Evolutionary conservation across 1,140 invertebrate species (phyloP).

Genomic region (Drosophila punjabiensis): DNA sequence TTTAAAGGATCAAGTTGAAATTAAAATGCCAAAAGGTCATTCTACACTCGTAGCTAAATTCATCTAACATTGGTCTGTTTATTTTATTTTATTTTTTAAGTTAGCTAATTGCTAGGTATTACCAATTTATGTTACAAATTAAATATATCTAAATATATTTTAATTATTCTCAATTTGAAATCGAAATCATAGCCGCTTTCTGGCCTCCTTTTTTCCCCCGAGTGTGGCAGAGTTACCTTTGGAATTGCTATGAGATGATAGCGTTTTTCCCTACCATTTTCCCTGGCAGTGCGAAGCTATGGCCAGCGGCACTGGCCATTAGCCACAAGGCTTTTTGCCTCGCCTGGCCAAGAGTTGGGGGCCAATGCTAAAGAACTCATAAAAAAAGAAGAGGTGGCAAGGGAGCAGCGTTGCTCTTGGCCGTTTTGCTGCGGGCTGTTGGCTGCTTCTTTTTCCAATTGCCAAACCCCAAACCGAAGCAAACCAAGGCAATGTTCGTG

Average conservation of each 20-base stretch:
- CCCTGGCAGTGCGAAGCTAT: constrained; percentile 9
- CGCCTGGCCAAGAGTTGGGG: constrained; percentile 35
- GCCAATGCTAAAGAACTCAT: constrained; percentile 76
- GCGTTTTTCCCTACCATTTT: constrained; percentile 28
- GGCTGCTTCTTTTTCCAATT: constrained; percentile 34
- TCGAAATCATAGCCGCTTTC: neutral
- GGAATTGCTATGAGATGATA: constrained; percentile 50
- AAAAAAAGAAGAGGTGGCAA: constrained; percentile 35
- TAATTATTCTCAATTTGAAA: neutral
- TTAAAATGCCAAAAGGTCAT: neutral
- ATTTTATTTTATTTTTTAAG: neutral
- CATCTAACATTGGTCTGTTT: neutral
- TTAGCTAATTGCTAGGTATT: neutral
- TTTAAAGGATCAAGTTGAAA: too few species aligned
- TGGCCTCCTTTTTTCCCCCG: neutral
- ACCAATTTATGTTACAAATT: neutral
- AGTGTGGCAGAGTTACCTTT: constrained; percentile 33
- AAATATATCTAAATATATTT: neutral
- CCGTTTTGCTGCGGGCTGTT: constrained; percentile 28
- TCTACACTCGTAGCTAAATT: neutral
- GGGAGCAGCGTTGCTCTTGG: constrained; percentile 27
- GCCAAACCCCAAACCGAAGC: constrained; percentile 58
- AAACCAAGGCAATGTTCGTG: constrained; percentile 62
- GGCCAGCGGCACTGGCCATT: constrained; percentile 42
- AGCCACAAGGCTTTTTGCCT: constrained; percentile 56